Evolutionary conservation across 2,797 vertebrate genomes (phyloP).

Genomic region (Poecilia gillii): DNA sequence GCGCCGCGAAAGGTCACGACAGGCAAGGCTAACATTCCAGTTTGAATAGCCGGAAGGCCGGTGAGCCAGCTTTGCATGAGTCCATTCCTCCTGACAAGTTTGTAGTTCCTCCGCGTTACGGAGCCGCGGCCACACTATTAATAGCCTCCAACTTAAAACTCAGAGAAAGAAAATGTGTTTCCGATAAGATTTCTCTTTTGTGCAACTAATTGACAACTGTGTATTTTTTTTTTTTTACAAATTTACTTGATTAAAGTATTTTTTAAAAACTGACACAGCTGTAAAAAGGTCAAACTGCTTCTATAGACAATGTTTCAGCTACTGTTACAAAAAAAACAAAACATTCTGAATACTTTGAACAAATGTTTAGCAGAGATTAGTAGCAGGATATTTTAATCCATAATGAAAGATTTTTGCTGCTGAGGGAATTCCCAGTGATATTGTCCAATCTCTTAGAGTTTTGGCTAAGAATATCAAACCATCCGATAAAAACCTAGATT

Average conservation of each 20-base stretch:
- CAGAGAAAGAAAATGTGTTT: conserved; percentile 17
- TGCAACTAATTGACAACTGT: background rate
- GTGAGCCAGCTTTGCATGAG: conserved; percentile 55
- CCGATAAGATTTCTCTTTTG: background rate
- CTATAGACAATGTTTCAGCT: background rate
- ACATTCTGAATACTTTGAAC: background rate
- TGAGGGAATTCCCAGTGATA: background rate
- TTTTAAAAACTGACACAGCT: background rate
- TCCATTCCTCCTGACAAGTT: conserved; percentile 59
- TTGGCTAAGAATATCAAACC: background rate
- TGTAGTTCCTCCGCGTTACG: conserved; percentile 46
- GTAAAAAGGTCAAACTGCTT: background rate
- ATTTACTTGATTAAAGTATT: background rate
- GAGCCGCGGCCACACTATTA: conserved; percentile 24
- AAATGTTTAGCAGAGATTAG: background rate
- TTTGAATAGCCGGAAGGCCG: conserved; percentile 72
- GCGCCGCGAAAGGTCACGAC: conserved; percentile 63
- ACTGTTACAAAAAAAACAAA: background rate
- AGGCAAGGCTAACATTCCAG: conserved; percentile 64
- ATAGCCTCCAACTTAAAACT: conserved; percentile 25
- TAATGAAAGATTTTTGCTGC: background rate
- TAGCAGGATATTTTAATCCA: background rate
- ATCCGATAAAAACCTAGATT: background rate
- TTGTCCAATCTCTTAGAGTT: background rate
- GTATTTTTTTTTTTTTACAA: background rate